Base-by-base conservation (phyloP, 2,888 invertebrate genomes). In the Bruchidius siliquastri region DNA sequence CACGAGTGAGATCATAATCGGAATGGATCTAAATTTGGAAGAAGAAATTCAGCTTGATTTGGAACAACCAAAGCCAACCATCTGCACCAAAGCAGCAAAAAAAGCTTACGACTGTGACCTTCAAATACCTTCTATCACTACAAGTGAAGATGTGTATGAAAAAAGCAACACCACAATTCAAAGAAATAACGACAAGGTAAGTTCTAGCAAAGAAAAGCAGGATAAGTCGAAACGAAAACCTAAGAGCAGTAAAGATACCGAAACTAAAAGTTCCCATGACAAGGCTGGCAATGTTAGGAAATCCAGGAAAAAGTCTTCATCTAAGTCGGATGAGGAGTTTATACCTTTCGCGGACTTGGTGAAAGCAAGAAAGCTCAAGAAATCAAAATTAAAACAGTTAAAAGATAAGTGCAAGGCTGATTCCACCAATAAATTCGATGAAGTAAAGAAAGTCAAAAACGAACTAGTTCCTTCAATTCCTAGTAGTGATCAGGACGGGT, bases 11-110 rank as follows among this genome's bases (percentile, higher is more conserved):
- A 77, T 81, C 18, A 78, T 81, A 69, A 79, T 81, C 21, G 81
- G 81, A 21, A 77, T 78, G 76, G 81, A 82, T 72, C 79, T 81
- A 66, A 80, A 76, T 70, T 69, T 79, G 26, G 81, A 81, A 69
- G 79, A 80, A 72, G 81, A 81, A 68, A 79, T 81, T 18, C 74
- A 78, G 68, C 68, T 81, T 13, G 79, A 79, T 67, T 67, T 79
- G n/a, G 79, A 75, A 6, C 76, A 75, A 71, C 77, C 76, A 20
- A 76, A 72, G n/a, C 49, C 49, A 13, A 71, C 72, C 2, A 10
- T 79, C 6, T 77, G 69, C 66, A 83, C 83, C 1, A 84, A 84
- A 79, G 83, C 84, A 0, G 80, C 83, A 0, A 84, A 81, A 73
- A 83, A 83, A 72, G 76, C 80, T 6, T 84, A 84, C 73, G 81